A percentile compares a stretch with the other conserved stretches of the same genome.
Evolutionary conservation across 2,888 invertebrate genomes (phyloP).

Genomic region (Archips xylosteana): DNA sequence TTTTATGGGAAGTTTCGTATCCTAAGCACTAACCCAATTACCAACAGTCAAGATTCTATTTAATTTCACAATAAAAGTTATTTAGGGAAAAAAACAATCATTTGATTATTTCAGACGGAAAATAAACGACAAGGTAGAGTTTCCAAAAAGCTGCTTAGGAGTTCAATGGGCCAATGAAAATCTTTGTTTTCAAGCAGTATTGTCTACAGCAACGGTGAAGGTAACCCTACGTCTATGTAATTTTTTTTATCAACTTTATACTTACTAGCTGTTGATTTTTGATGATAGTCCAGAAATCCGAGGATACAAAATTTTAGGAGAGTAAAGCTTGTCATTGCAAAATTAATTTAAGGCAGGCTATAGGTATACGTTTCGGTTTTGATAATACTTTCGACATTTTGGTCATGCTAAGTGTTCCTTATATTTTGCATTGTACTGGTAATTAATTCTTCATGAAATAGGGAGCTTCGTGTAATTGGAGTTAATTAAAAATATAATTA

Average conservation of each 20-base stretch:
- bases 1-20: slow-evolving; percentile 23
- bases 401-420: neutral
- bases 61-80: neutral
- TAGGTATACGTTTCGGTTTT: neutral
- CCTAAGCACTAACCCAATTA: neutral
- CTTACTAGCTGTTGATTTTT: no score
- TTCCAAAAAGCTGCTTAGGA: neutral
- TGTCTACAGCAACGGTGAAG: no score
- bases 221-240: no score
- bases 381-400: neutral
- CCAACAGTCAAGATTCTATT: neutral
- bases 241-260: no score
- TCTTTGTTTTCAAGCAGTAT: neutral
- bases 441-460: slow-evolving; percentile 15
- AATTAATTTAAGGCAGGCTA: neutral
- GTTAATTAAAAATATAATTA: slow-evolving; percentile 30
- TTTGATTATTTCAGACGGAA: neutral
- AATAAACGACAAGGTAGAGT: neutral
- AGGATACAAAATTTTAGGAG: neutral
- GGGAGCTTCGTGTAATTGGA: slow-evolving; percentile 22
- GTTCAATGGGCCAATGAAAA: neutral
- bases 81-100: neutral
- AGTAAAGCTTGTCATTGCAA: neutral
- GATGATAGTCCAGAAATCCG: no score
- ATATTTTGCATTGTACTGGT: neutral